Base-by-base conservation (phyloP, 2,888 invertebrate genomes). In the Holacanthella duospinosa region DNA sequence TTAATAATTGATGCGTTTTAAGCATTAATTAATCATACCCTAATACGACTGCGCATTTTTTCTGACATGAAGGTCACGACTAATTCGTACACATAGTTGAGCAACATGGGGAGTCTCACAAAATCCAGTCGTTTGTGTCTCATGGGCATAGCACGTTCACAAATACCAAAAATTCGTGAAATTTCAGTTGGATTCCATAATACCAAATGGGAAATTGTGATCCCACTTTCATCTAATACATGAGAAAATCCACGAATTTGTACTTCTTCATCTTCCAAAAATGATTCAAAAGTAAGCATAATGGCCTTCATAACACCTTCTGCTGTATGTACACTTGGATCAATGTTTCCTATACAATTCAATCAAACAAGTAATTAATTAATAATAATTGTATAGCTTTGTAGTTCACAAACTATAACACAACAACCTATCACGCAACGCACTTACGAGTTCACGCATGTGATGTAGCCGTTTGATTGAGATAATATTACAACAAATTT, bases 131-230 rank as follows among this genome's bases (percentile, higher is more conserved):
- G 84, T 76, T 88, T 89, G 77, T 89, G 89, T 21, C 89, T 81
- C 81, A 89, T 83, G 6, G 90, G 89, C 66, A 86, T 69, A 0
- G 88, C 87, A 82, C 88, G 87, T 82, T 88, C 88, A 75, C 89
- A 86, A 75, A 87, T 88, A 74, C 85, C 85, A 43, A 88, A 79
- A 79, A 89, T 86, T 74, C 86, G 83, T 62, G 86, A 81, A 61
- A 90, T 84, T 74, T 90, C 89, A 36, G 83, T 85, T 28, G 90
- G 80, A 0, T 88, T 87, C 89, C 89, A 90, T 26, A 89, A 80
- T 67, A 64, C 63, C 43, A 89, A 82, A 72, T 89, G 89, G 0
- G 88, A 86, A 87, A 89, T 88, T 74, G 86, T 86, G 78, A 90
- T 84, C 59, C 88, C 89, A 9, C 85, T 85, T 74, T 89, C 88